Evolutionary conservation across 2,113 vertebrate genomes (phyloP), one percentile per base, ranked within the genome.

Genomic region (Xiphophorus hellerii): DNA sequence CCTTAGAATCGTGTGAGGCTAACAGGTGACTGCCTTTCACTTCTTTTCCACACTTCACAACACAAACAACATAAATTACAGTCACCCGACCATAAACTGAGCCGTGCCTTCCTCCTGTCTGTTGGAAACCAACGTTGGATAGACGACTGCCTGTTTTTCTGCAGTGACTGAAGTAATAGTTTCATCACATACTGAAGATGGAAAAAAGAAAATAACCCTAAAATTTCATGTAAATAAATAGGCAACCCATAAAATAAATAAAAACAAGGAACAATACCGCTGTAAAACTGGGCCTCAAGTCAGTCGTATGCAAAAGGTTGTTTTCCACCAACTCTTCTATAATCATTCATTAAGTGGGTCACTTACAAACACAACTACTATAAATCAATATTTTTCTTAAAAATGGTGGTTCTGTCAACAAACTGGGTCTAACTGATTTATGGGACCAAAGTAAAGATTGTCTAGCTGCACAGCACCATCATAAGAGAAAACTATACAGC

Each of bases 341-440:
- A 31, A 71, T 67, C 64, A 63, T 39, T 72, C 25, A 51, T 7
- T 73, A 35, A 72, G 28, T 29, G 22, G 11, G 51, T 33, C 29
- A 66, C 66, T 74, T 29, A 72, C 35, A 75, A 77, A 70, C 67
- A 67, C 71, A 64, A 73, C 68, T 48, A 48, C 25, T 39, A 39
- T 8, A 42, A 1, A 14, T 27, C 30, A 17, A 27, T 67, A 67
- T 12, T 28, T 28, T 10, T 7, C 12, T 67, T 3, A 44, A 29
- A 10, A 20, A 7, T 6, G 17, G 62, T 63, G 61, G 27, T 30
- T 28, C 51, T 58, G 8, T 58, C 61, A 39, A 66, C 25, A 66
- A 39, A 39, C 25, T 37, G 64, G 35, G n/a, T 39, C 35, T 66
- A 66, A 14, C 31, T 27, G 12, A 25, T 30, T 31, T 63, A 9